Evolutionary conservation across 2,113 vertebrate species (phyloP), one percentile per base, ranked within the genome.

Genomic region (Eonycteris spelaea): DNA sequence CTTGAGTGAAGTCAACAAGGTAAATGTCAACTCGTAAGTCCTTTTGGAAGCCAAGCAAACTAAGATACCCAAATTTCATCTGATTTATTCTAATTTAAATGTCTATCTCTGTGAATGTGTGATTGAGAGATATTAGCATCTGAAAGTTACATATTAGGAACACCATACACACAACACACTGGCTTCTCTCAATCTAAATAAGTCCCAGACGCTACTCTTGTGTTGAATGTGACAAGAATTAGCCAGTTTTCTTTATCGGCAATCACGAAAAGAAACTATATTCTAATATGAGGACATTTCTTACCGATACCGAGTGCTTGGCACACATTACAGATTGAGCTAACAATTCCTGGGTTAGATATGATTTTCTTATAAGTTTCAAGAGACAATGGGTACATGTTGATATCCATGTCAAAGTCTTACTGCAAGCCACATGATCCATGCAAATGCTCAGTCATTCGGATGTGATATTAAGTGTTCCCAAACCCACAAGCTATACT

Each of bases 381-480:
- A 28, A 16, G n/a, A 78, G 59, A 75, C 6, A 43, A 51, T 22
- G 67, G 28, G 22, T 67, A 2, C 51, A 33, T 16, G 38, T 24
- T 22, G 61, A 35, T 10, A 70, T 18, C 26, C 30, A 75, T 12
- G 19, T 5, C 35, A 84, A 74, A 40, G 4, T 94, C 16, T 6
- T 33, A 80, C 65, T 82, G 53, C 26, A 86, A 84, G 33, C 11
- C 80, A 84, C 1, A 0, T 6, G 73, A 61, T 75, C 55, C 14
- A 70, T 59, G 71, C 40, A 86, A 95, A 95, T 90, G 78, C 67
- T 85, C 35, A 26, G 68, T 57, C 88, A 85, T 35, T 91, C 68
- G 24, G 51, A 78, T 79, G 40, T 59, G 10, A 67, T 90, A 59
- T 53, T 96, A 87, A 85, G 79, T 33, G 22, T 79, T 94, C 28